Conservation (phyloP, 2,113 vertebrate genomes). For the Entelurus aequoreus region DNA sequence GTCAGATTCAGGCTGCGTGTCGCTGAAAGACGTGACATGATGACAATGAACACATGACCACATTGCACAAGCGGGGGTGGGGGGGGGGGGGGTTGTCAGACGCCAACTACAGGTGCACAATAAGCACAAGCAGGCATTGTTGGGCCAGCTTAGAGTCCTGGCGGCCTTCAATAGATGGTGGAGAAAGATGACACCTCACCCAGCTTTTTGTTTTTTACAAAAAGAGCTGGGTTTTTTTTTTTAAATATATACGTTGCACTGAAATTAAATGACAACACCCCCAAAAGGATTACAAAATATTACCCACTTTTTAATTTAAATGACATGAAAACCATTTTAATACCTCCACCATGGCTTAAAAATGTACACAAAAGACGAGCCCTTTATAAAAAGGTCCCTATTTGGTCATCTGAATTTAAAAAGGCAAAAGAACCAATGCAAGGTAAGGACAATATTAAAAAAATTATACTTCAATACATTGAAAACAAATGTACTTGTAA, state of each 20-base stretch:
- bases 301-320: too few species aligned
- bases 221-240: neutral
- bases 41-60: neutral
- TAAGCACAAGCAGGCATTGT: constrained; percentile 50
- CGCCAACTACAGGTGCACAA: constrained; percentile 28
- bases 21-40: constrained; percentile 26
- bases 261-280: neutral
- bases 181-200: constrained; percentile 35
- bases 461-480: too few species aligned
- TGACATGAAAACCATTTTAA: too few species aligned
- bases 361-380: too few species aligned
- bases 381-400: too few species aligned
- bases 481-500: too few species aligned
- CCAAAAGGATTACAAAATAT: neutral
- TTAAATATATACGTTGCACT: neutral
- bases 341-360: too few species aligned
- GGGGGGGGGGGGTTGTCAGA: neutral
- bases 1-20: constrained; percentile 62
- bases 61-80: neutral
- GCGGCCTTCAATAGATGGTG: constrained; percentile 38
- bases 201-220: neutral
- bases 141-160: constrained; percentile 24
- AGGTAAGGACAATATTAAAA: too few species aligned
- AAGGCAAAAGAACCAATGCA: too few species aligned
- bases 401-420: too few species aligned